Base-by-base conservation (phyloP, 2,888 invertebrate species). In the Epicampocera succincta region DNA sequence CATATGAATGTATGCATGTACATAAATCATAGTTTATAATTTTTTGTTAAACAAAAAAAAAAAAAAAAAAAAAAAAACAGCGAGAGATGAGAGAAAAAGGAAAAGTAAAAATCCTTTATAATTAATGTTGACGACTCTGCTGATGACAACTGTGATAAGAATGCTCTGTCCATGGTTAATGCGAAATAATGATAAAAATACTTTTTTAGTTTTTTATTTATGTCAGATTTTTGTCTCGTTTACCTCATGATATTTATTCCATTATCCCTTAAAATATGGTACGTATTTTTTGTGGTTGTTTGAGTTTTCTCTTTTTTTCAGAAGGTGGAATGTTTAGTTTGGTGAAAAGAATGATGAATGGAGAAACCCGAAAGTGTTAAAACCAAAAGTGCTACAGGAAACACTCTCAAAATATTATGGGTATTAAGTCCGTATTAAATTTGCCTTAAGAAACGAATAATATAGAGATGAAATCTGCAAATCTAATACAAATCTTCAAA, bases 141-240 rank as follows among this genome's bases (percentile, higher is more conserved):
- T 54, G 50, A 73, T 77, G 73, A 73, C 65, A 68, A 52, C 56
- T 42, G 72, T 15, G 76, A 76, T 81, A 68, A 76, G 68, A 72
- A 66, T 69, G 61, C 38, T 68, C 72, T 73, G 72, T 61, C 29
- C 68, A 69, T 81, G 48, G 56, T 77, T 69, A 76, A 75, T 52
- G 54, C 44, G 40, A 44, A 44, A 54, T 40, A 68, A 66, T n/a
- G 46, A 38, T 29, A 44, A 33, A 56, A 56, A 25, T 19, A 11
- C 8, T 52, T 52, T 60, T 46, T 33, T 5, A 46, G n/a, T n/a
- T 42, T 42, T 60, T 25, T 42, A 60, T 1, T 58, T 15, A 0
- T 50, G 48, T 38, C 44, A 68, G 21, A 56, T 56, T 48, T 58
- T 58, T 48, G 0, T 52, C 48, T 68, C 58, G 58, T 73, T 46